Conservation (phyloP, 2,113 vertebrate species). For the Nannospalax galili region DNA sequence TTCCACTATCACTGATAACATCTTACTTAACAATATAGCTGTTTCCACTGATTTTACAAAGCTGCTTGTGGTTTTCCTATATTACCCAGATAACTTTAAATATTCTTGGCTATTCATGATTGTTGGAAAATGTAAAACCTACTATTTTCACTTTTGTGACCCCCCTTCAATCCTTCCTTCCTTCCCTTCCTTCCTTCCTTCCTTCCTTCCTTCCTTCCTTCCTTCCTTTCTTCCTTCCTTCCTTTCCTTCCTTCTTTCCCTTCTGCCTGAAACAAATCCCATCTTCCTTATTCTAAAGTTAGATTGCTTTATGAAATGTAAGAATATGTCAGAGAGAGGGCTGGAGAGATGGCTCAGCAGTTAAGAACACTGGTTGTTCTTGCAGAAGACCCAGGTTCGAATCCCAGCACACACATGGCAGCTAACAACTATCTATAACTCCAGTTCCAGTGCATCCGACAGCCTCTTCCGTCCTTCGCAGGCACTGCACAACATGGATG, state of each 20-base stretch:
- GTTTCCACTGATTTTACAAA: constrained; percentile 8
- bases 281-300: background rate
- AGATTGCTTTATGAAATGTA: background rate
- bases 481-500: too few relatives aligned
- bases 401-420: too few relatives aligned
- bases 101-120: background rate
- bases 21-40: background rate
- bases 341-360: too few relatives aligned
- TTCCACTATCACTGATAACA: background rate
- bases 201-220: accelerated
- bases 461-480: too few relatives aligned
- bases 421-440: too few relatives aligned
- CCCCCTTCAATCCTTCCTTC: background rate
- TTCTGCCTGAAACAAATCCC: background rate
- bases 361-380: too few relatives aligned
- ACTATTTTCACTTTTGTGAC: background rate
- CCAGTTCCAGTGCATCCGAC: too few relatives aligned
- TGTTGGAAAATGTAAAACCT: background rate
- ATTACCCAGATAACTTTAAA: constrained; percentile 25
- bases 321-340: too few relatives aligned
- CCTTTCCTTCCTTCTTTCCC: accelerated
- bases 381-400: too few relatives aligned
- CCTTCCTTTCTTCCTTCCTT: background rate
- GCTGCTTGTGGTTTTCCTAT: background rate
- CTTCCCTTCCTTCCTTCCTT: background rate